Evolutionary conservation across 2,113 vertebrate genomes (phyloP).

Genomic region (Oostethus manadensis): DNA sequence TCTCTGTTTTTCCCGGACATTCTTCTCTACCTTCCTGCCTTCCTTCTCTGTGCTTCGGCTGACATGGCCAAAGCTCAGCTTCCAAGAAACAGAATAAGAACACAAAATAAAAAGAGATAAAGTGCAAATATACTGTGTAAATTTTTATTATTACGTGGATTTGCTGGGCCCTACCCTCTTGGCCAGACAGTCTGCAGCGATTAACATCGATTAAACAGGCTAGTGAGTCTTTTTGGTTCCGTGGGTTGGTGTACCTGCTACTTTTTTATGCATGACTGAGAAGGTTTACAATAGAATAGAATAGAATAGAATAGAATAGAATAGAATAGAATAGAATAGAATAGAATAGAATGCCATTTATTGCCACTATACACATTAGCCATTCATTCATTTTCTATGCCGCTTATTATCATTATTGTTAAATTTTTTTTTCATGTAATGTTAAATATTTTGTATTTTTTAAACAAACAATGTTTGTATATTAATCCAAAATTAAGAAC

Average conservation of each 20-base stretch:
- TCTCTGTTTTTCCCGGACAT: slow-evolving; percentile 42
- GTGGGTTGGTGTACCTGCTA: slow-evolving; percentile 10
- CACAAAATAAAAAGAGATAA: slow-evolving; percentile 65
- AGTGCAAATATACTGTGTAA: slow-evolving; percentile 44
- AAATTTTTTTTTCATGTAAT: no score
- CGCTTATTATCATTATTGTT: no score
- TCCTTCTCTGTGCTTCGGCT: slow-evolving; percentile 15
- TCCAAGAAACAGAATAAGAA: slow-evolving; percentile 52
- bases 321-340: no score
- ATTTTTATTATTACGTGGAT: background rate
- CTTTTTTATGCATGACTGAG: background rate
- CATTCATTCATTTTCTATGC: no score
- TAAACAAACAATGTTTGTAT: no score
- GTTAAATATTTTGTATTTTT: no score
- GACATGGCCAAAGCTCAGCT: slow-evolving; percentile 26
- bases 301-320: no score
- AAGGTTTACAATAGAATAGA: background rate
- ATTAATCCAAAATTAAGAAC: no score
- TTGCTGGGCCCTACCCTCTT: background rate
- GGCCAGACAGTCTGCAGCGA: slow-evolving; percentile 62
- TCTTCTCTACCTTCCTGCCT: slow-evolving; percentile 38
- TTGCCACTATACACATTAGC: no score
- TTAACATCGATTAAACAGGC: slow-evolving; percentile 72
- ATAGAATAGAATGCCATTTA: no score
- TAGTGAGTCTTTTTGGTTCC: slow-evolving; percentile 60